Evolutionary conservation across 2,797 vertebrate species (phyloP), one percentile per base, ranked within the genome.

Genomic region (Labroides dimidiatus): DNA sequence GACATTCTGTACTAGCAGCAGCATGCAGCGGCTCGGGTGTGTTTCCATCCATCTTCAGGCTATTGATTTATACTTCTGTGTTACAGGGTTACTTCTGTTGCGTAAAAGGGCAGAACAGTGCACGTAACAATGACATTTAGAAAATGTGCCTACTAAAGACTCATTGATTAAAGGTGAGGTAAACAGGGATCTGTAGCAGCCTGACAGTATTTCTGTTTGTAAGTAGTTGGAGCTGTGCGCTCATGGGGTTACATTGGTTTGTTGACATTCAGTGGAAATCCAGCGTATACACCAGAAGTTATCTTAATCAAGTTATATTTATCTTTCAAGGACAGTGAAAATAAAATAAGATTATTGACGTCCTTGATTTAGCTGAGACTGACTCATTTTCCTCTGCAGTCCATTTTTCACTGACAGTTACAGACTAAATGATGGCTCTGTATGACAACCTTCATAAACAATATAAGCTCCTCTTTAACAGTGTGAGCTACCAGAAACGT

Each of bases 281-380:
- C n/a, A n/a, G n/a, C n/a, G n/a, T n/a, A n/a, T n/a, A n/a, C n/a
- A n/a, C n/a, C n/a, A n/a, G n/a, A n/a, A n/a, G n/a, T n/a, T n/a
- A n/a, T n/a, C 30, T 13, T 19, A 50, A 15, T 12, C 59, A 16
- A 9, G 20, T 65, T 55, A 4, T 43, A 47, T 73, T 23, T 41
- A 44, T 68, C 41, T 19, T 21, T 51, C 24, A 12, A 17, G 8
- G 37, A 50, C 6, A 47, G 15, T 49, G 44, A 4, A 55, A 78
- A 56, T 72, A 5, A 57, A 73, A 80, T 73, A 75, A 43, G 80
- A 77, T 77, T 80, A 64, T 42, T 55, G 79, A 81, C 77, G n/a
- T 12, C 7, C 4, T 14, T 0, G 2, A 53, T 42, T 69, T 60
- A 44, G 64, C 52, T 36, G 30, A n/a, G 23, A 73, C 17, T 59